Evolutionary conservation across 2,113 vertebrate species (phyloP), one percentile per base, ranked within the genome.

Genomic region (Potamarius usumacintae): DNA sequence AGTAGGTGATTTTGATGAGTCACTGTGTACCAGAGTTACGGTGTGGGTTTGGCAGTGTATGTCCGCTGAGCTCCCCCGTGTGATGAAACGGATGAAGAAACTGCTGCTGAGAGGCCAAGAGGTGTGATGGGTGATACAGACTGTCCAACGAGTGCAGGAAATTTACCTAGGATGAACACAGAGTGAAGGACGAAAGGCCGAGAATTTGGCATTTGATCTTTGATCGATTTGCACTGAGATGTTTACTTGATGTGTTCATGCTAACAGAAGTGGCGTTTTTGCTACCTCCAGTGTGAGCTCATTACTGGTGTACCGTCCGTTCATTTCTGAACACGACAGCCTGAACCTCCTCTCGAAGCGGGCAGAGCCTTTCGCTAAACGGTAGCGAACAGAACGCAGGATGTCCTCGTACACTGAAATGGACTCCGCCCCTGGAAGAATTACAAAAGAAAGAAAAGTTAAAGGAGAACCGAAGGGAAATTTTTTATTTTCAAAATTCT

Each of bases 291-390:
- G 96, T 11, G 97, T 96, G 88, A 99, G 95, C 89, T 98, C 97
- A 0, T 99, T 99, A 95, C 98, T 99, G 87, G 97, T 98, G 93
- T 99, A 99, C 83, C 98, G 97, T 53, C 98, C 98, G 0, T 99
- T 99, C 98, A 99, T 99, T 94, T 99, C 98, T 0, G 97, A 98
- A 95, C 98, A 99, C 90, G 97, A 99, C 82, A 99, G 95, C 60
- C 97, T 96, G 92, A 99, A 99, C 79, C 97, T 96, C 90, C 98
- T 95, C 89, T 99, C 96, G 0, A 98, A 99, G 80, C 99, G 96
- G 27, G 97, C 96, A 0, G 97, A 97, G 2, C 97, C 97, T 0
- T 91, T 97, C 79, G 93, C 95, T 87, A 98, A 95, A 57, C 95
- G 95, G 78, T 99, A 99, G 0, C 93, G 97, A 67, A 97, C 94